Evolutionary conservation across 2,888 invertebrate genomes (phyloP).

Genomic region (Andrena hattorfiana): DNA sequence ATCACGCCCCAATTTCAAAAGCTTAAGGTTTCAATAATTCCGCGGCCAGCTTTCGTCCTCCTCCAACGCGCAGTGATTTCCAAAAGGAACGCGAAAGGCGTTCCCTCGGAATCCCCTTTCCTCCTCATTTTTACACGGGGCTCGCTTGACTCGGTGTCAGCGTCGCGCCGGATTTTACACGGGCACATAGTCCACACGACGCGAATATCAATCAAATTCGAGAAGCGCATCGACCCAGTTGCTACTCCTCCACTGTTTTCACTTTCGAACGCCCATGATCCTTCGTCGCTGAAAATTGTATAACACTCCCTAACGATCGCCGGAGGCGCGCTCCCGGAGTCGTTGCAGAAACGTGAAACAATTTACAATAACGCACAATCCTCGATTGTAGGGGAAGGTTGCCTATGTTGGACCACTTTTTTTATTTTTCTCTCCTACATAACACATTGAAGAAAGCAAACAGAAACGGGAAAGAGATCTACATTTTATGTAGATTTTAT

Average conservation of each 20-base stretch:
- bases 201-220: constrained; percentile 49
- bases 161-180: constrained; percentile 50
- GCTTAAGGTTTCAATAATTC: no score
- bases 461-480: no score
- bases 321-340: background rate
- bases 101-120: constrained; percentile 19
- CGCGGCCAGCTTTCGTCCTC: no score
- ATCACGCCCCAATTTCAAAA: no score
- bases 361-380: no score
- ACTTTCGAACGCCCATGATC: constrained; percentile 54
- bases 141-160: constrained; percentile 16
- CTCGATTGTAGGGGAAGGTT: no score
- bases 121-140: constrained; percentile 23
- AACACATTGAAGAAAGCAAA: no score
- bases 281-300: constrained; percentile 29
- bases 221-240: constrained; percentile 57
- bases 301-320: constrained; percentile 10
- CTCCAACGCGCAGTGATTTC: no score
- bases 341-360: no score
- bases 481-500: no score
- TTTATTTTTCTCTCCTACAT: no score
- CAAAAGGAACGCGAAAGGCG: background rate
- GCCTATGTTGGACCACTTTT: no score
- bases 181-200: constrained; percentile 2
- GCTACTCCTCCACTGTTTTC: constrained; percentile 52